Percentiles rank a stretch among this genome's conserved stretches.
Evolutionary conservation across 2,888 invertebrate species (phyloP).

Genomic region (Coelopa pilipes): DNA sequence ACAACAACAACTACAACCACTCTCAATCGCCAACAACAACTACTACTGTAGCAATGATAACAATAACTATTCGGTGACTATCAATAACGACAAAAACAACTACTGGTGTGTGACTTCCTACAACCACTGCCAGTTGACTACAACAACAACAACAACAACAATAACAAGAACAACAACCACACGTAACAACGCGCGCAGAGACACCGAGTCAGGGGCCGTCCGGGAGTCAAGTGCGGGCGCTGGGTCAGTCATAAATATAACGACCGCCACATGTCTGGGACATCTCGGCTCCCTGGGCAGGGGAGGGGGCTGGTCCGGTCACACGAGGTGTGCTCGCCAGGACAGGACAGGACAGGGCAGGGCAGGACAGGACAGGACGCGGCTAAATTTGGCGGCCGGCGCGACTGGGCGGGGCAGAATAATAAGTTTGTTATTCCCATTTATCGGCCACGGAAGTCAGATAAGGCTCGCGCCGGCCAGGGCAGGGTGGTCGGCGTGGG

Average conservation of each 20-base stretch:
- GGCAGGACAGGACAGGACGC: too few relatives aligned
- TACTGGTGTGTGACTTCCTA: neutral
- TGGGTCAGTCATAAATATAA: conserved; percentile 49
- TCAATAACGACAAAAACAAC: neutral
- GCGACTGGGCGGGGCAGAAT: conserved; percentile 22
- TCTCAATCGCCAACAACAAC: neutral
- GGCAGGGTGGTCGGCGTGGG: neutral
- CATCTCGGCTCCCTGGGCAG: neutral
- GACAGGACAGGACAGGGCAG: neutral
- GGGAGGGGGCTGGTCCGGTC: neutral
- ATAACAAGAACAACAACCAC: conserved; percentile 17
- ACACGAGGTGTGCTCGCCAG: neutral
- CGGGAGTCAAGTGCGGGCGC: conserved; percentile 50
- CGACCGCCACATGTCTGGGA: conserved; percentile 49
- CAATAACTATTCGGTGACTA: neutral
- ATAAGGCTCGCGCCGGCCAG: conserved; percentile 5
- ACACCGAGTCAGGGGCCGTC: conserved; percentile 29
- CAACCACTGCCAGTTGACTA: neutral
- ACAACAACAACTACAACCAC: neutral
- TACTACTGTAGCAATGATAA: too few relatives aligned
- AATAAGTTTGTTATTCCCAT: conserved; percentile 42
- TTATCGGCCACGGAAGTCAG: conserved; percentile 29
- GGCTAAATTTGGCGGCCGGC: too few relatives aligned
- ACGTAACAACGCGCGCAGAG: neutral
- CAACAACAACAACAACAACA: neutral